A percentile compares a stretch with the other conserved stretches of the same genome.
Evolutionary conservation across 2,888 invertebrate genomes (phyloP).

Genomic region (Platerodrilus igneus): DNA sequence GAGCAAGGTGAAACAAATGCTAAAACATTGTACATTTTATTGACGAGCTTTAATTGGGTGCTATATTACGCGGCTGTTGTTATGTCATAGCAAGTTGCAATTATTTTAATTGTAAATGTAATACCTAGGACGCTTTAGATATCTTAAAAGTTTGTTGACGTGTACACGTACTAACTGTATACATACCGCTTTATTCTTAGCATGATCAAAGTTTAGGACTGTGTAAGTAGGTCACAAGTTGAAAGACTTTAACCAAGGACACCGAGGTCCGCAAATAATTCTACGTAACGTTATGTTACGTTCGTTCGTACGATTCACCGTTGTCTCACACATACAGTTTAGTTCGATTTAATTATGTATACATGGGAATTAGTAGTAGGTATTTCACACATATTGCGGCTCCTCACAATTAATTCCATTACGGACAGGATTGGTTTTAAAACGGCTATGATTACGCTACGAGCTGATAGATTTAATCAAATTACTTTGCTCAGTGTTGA

Average conservation of each 20-base stretch:
- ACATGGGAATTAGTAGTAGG: slow-evolving; percentile 33
- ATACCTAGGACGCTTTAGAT: slow-evolving; percentile 34
- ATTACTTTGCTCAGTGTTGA: no score
- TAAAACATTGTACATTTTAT: no score
- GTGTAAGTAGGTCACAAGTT: slow-evolving; percentile 50
- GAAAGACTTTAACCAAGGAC: slow-evolving; percentile 71
- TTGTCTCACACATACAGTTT: slow-evolving; percentile 39
- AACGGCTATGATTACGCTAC: no score
- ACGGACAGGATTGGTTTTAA: no score
- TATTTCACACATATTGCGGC: slow-evolving; percentile 29
- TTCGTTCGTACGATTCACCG: slow-evolving; percentile 45
- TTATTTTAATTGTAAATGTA: slow-evolving; percentile 26
- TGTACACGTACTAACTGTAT: slow-evolving; percentile 7
- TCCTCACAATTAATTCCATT: no score
- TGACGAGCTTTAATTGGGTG: no score
- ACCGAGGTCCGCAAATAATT: slow-evolving; percentile 56
- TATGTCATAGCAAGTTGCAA: slow-evolving; percentile 40
- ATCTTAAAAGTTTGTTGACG: slow-evolving; percentile 27
- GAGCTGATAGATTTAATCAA: no score
- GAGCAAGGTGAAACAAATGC: no score
- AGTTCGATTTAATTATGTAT: no score
- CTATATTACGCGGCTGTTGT: no score
- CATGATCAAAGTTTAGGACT: slow-evolving; percentile 32
- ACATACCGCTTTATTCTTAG: slow-evolving; percentile 35
- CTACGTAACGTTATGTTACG: no score